These are phyloP conservation scores for Triplophysa siluroides DNA, from an alignment of 2,113 vertebrate species.

Conservation along the genomic window DNA sequence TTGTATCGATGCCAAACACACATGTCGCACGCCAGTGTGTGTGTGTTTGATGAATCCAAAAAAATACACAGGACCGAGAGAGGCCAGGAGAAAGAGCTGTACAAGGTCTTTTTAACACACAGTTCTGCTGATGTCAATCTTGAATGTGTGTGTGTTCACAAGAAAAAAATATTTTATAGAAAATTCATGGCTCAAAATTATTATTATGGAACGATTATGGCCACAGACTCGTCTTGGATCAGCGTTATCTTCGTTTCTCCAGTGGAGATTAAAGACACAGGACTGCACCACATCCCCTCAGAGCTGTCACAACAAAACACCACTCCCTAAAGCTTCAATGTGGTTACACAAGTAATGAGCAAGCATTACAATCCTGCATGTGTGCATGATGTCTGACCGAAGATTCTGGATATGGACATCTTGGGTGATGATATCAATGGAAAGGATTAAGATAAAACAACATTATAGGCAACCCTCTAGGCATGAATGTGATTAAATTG, in stretches of 20 bases:
- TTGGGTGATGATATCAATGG: background rate
- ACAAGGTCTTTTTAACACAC: background rate
- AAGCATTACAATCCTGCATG: conserved; percentile 70
- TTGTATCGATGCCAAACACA: conserved; percentile 24
- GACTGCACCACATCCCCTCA: background rate
- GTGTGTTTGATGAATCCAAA: conserved; percentile 30
- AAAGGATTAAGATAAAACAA: background rate
- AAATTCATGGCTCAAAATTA: background rate
- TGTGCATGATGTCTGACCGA: conserved; percentile 36
- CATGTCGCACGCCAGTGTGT: conserved; percentile 41
- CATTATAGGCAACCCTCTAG: no score
- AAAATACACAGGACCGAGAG: background rate
- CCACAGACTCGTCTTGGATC: background rate
- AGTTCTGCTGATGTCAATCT: conserved; percentile 11
- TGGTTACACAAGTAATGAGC: conserved; percentile 78
- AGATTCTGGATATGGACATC: background rate
- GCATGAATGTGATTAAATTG: no score
- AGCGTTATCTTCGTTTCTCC: background rate
- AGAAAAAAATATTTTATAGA: no score
- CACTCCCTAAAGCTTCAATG: conserved; percentile 61
- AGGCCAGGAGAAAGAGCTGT: background rate
- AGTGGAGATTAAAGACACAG: background rate
- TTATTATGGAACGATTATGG: conserved; percentile 12
- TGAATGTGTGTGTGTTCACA: conserved; percentile 21
- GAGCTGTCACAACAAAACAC: background rate